A percentile compares a stretch with the other conserved stretches of the same genome.
Conservation (phyloP, 2,888 invertebrate genomes). For the Teleiodes luculella region DNA sequence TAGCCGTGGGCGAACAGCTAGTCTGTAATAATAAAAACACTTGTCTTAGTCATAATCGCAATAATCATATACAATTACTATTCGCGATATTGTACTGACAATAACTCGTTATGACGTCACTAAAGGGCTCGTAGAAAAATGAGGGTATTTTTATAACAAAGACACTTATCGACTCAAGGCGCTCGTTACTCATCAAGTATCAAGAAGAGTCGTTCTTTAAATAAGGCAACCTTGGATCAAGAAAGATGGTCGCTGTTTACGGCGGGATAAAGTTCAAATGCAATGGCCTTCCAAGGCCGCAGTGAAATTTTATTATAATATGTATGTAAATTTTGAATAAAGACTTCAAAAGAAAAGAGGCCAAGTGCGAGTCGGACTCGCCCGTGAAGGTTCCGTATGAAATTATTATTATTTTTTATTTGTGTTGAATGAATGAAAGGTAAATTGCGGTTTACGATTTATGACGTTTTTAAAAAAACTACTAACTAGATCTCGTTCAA, state of each 20-base stretch:
- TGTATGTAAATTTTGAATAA: no score
- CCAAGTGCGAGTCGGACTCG: no score
- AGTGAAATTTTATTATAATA: no score
- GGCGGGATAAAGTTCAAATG: conserved; percentile 1
- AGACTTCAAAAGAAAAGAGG: no score
- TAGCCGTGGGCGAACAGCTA: no score
- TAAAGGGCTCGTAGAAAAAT: conserved; percentile 13
- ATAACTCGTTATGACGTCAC: conserved; percentile 5
- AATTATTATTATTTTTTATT: no score
- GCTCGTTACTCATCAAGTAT: conserved; percentile 45
- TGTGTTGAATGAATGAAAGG: no score
- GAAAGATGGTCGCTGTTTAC: conserved; percentile 16
- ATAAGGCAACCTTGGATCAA: conserved; percentile 36
- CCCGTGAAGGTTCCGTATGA: no score
- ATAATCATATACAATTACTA: not conserved
- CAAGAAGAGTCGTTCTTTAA: conserved; percentile 39
- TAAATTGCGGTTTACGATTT: no score
- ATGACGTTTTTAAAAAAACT: no score
- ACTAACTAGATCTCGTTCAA: no score
- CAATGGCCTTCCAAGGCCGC: no score
- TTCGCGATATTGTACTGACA: not conserved
- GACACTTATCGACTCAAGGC: conserved; percentile 41
- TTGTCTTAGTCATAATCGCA: not conserved
- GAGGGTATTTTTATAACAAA: conserved; percentile 19
- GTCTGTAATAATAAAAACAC: not conserved